Base-by-base conservation (phyloP, 2,888 invertebrate species). In the Cheilosia impressa region DNA sequence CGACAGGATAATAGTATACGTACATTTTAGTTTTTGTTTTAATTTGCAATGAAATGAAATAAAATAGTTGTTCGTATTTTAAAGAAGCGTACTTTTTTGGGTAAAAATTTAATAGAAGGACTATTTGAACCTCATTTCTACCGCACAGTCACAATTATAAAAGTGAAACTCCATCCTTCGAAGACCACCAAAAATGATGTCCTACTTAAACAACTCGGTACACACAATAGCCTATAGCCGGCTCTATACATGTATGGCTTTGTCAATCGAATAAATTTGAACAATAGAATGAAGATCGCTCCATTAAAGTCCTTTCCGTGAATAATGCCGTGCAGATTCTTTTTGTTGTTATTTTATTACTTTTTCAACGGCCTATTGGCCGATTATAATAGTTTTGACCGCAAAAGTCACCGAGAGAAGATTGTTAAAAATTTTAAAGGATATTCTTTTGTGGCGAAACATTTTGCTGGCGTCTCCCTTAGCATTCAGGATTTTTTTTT, bases 301-400 rank as follows among this genome's bases (percentile, higher is more conserved):
- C 52, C 57, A 52, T 79, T 79, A 50, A 78, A 47, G 71, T 69
- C 62, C 41, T 60, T 69, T 65, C 13, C 45, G 19, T 34, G 58
- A 60, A 65, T 80, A 55, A 80, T 73, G 60, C 27, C 65, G 38
- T 17, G 55, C 24, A 34, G 57, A 78, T 63, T 79, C 22, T 41
- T 81, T 53, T 78, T 76, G 45, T 53, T 63, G 45, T 57, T 53
- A 50, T 73, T 78, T 73, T 73, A 73, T 73, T 78, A 68, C 68
- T 62, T 73, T 72, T 52, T 52, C 50, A 57, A 68, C 55, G 66
- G 83, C 78, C 78, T 72, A 73, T 78, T 78, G 78, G 72, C 47
- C 72, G 78, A 78, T 78, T 83, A 83, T 78, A 78, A 78, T 72
- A 83, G 83, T 73, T 78, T 66, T 78, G 78, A 83, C 83, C 83